phyloP scores from a whole-genome alignment of 2,797 vertebrate genomes.

The Lepilemur ruficaudatus region DNA sequence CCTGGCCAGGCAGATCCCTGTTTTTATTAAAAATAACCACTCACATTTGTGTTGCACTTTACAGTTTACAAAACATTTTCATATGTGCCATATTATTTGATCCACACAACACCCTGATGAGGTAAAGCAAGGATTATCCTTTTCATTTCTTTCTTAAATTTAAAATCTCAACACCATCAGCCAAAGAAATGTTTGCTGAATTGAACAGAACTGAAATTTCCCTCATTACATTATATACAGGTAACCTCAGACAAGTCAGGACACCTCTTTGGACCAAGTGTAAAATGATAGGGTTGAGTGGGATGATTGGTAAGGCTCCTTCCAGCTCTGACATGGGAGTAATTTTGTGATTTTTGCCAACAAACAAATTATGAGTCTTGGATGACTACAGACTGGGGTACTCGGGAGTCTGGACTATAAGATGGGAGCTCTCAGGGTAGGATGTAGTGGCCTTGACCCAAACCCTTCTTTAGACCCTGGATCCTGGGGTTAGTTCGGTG shows the following conservation, averaged over 20 bases:
- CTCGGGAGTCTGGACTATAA: background rate
- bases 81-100: conserved; percentile 38
- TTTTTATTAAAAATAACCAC: conserved; percentile 34
- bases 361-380: background rate
- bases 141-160: conserved; percentile 31
- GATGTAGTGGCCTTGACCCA: conserved; percentile 26
- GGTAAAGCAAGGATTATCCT: conserved; percentile 36
- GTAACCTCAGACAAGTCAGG: background rate
- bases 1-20: conserved; percentile 33
- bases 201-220: conserved; percentile 37
- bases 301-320: background rate
- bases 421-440: background rate
- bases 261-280: background rate
- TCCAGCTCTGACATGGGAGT: background rate
- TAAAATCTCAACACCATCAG: background rate
- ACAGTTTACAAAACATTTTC: conserved; percentile 39
- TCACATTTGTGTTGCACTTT: conserved; percentile 38
- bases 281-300: background rate
- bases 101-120: conserved; percentile 15
- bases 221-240: background rate
- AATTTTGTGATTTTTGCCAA: conserved; percentile 41
- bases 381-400: background rate
- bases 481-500: background rate
- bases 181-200: conserved; percentile 38
- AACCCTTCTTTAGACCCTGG: background rate